These are phyloP conservation scores for Platorchestia sp. DNA, from an alignment of 1,140 invertebrate genomes.

Conservation along the genomic window DNA sequence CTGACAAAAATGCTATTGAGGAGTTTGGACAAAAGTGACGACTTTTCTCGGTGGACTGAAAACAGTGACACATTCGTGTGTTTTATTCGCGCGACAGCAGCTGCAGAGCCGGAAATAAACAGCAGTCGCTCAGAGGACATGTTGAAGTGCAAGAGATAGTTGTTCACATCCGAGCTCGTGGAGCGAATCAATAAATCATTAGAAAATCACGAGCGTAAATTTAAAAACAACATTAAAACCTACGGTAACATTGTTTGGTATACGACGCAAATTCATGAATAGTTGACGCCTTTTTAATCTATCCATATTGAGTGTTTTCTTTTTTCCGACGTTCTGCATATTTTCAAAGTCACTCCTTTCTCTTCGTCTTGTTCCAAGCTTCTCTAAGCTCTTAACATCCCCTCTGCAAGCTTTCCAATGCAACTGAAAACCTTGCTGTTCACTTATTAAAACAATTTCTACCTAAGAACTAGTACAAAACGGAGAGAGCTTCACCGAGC, in stretches of 20 bases:
- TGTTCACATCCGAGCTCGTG: not conserved
- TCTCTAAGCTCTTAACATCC: not conserved
- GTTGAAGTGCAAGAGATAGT: not conserved
- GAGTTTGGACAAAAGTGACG: too few relatives aligned
- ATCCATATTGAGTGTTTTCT: not conserved
- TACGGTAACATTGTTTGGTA: too few relatives aligned
- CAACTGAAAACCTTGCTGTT: too few relatives aligned
- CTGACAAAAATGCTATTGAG: too few relatives aligned
- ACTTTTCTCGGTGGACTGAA: too few relatives aligned
- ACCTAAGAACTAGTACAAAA: not conserved
- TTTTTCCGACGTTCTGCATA: not conserved
- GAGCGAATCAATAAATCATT: not conserved
- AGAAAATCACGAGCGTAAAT: not conserved
- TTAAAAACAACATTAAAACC: not conserved
- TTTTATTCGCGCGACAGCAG: not conserved
- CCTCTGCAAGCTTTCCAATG: too few relatives aligned
- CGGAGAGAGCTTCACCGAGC: too few relatives aligned
- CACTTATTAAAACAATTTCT: too few relatives aligned
- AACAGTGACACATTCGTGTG: too few relatives aligned
- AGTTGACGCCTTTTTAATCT: too few relatives aligned
- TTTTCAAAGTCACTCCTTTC: not conserved
- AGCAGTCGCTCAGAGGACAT: not conserved
- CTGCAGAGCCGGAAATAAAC: not conserved
- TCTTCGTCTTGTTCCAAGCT: not conserved
- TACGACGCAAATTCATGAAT: too few relatives aligned